A percentile compares a stretch with the other conserved stretches of the same genome.
Evolutionary conservation across 2,888 invertebrate genomes (phyloP).

Genomic region (Morinoia aosen): DNA sequence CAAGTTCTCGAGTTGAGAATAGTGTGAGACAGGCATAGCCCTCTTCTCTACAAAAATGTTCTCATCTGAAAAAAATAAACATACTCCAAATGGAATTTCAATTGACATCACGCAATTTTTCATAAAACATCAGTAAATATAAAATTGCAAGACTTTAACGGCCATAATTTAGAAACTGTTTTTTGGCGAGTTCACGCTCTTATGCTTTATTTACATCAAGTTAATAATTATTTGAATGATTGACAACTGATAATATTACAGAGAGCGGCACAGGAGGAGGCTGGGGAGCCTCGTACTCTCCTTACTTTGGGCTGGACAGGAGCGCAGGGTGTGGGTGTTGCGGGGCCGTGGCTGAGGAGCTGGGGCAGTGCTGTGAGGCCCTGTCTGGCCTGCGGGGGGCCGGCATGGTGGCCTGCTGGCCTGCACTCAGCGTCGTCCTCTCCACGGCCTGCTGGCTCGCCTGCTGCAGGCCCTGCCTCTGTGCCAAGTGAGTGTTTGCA

Average conservation of each 20-base stretch:
- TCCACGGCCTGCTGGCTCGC: conserved; percentile 43
- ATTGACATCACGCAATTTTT: no score
- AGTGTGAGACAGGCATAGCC: no score
- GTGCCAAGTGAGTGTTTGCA: not conserved
- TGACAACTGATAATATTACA: not conserved
- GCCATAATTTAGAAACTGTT: no score
- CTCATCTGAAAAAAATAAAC: no score
- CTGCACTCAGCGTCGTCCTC: not conserved
- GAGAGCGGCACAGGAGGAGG: not conserved
- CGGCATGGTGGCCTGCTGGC: not conserved
- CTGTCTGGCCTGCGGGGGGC: not conserved
- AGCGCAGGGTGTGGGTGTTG: not conserved
- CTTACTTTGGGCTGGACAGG: not conserved
- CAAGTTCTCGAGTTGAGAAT: no score
- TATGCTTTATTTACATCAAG: no score
- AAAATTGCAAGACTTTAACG: no score
- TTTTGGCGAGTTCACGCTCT: no score
- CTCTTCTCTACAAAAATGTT: no score
- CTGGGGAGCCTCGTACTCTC: not conserved
- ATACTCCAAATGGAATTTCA: no score
- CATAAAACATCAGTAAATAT: no score
- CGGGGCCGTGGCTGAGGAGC: conserved; percentile 33
- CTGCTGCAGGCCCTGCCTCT: conserved; percentile 43
- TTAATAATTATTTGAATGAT: no score
- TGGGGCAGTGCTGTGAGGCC: conserved; percentile 28